phyloP scores from a whole-genome alignment of 2,888 invertebrate genomes.

The Diadegma fenestrale region DNA sequence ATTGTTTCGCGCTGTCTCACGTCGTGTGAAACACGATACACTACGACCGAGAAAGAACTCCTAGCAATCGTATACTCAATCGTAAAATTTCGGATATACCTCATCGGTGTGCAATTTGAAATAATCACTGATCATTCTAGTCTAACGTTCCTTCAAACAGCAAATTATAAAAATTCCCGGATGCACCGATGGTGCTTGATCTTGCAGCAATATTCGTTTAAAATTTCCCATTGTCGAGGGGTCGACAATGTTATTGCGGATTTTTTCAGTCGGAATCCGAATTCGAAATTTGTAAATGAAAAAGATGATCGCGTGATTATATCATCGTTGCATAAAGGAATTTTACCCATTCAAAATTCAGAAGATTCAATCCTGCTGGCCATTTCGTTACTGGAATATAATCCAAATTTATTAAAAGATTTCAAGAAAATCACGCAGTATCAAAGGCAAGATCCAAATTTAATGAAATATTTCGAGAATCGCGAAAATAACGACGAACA shows the following conservation, averaged over 20 bases:
- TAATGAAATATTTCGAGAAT: background rate
- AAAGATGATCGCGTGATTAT: background rate
- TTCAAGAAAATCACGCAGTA: background rate
- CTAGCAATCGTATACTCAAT: background rate
- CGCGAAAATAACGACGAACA: background rate
- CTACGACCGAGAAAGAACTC: background rate
- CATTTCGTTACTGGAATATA: too few species aligned
- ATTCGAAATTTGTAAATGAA: background rate
- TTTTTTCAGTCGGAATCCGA: background rate
- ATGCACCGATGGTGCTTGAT: constrained; percentile 31
- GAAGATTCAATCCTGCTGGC: background rate
- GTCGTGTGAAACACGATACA: background rate
- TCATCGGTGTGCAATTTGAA: background rate
- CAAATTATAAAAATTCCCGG: background rate
- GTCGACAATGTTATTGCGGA: background rate
- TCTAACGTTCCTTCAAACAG: background rate
- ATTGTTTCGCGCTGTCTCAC: constrained; percentile 65
- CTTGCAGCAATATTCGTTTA: constrained; percentile 27
- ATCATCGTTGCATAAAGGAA: background rate
- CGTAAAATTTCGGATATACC: background rate
- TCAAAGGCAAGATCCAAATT: background rate
- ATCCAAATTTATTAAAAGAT: too few species aligned
- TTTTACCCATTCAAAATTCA: background rate
- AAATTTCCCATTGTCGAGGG: background rate
- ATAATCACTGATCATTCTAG: constrained; percentile 29